Conservation (phyloP, 2,797 vertebrate species). For the Eulemur rubriventer region DNA sequence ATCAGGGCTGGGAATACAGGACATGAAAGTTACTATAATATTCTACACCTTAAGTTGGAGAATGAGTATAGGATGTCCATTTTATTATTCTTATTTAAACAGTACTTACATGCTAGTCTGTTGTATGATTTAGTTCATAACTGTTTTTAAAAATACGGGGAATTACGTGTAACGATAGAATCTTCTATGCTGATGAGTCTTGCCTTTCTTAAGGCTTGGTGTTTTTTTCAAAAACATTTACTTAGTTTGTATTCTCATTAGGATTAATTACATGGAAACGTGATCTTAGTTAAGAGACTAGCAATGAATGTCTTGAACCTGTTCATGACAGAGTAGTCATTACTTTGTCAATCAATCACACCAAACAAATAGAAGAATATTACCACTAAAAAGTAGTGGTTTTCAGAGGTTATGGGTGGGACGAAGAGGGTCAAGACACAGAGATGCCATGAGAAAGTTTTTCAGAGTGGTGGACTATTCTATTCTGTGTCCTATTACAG, state of each 20-base stretch:
- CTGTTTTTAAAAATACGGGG: not conserved
- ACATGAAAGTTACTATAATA: not conserved
- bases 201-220: not conserved
- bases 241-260: slow-evolving; percentile 28
- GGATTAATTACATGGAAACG: slow-evolving; percentile 47
- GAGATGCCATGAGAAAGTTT: not conserved
- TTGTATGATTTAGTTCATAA: not conserved
- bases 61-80: not conserved
- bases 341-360: not conserved
- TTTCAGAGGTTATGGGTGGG: not conserved
- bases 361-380: slow-evolving; percentile 15
- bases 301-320: not conserved
- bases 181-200: not conserved
- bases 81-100: not conserved
- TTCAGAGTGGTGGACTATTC: not conserved
- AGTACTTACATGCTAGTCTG: not conserved
- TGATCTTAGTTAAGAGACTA: not conserved
- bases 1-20: not conserved
- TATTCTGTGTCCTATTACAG: not conserved
- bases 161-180: not conserved
- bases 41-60: not conserved
- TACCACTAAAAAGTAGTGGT: not conserved
- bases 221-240: not conserved
- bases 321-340: not conserved
- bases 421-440: not conserved